phyloP scores from a whole-genome alignment of 2,797 vertebrate species.

The Protonibea diacanthus region DNA sequence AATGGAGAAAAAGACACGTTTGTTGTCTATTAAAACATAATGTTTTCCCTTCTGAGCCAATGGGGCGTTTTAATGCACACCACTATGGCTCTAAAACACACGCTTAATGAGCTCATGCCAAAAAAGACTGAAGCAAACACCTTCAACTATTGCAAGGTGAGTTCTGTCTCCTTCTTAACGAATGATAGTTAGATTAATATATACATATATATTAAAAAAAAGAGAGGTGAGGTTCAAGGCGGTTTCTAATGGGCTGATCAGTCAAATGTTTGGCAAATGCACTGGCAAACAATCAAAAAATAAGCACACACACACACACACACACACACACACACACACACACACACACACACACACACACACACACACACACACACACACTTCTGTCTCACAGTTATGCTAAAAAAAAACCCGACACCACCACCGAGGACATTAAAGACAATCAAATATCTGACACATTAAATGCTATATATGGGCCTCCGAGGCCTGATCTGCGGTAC shows the following conservation, averaged over 20 bases:
- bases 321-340: slow-evolving; percentile 3
- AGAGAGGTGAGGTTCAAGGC: background rate
- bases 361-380: background rate
- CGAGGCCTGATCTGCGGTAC: background rate
- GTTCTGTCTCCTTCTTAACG: slow-evolving; percentile 3
- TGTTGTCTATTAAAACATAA: slow-evolving; percentile 40
- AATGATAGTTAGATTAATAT: slow-evolving; percentile 4
- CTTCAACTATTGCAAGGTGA: slow-evolving; percentile 19
- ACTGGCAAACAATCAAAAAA: slow-evolving; percentile 19
- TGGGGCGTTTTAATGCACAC: slow-evolving; percentile 32
- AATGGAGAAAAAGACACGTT: slow-evolving; percentile 29
- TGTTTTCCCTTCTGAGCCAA: slow-evolving; percentile 28
- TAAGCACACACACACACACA: background rate
- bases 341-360: background rate
- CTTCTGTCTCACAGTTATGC: background rate
- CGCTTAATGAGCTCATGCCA: slow-evolving; percentile 46
- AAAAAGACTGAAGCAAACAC: slow-evolving; percentile 28
- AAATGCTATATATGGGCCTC: slow-evolving; percentile 10
- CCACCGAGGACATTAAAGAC: background rate
- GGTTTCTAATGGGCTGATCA: background rate
- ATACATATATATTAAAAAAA: background rate
- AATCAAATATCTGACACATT: slow-evolving; percentile 1
- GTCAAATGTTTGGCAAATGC: slow-evolving; percentile 2
- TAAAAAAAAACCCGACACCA: slow-evolving; percentile 14
- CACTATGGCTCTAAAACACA: slow-evolving; percentile 26